A percentile compares a stretch with the other conserved stretches of the same genome.
Conservation (phyloP, 2,888 invertebrate genomes). For the Stenichneumon culpator region DNA sequence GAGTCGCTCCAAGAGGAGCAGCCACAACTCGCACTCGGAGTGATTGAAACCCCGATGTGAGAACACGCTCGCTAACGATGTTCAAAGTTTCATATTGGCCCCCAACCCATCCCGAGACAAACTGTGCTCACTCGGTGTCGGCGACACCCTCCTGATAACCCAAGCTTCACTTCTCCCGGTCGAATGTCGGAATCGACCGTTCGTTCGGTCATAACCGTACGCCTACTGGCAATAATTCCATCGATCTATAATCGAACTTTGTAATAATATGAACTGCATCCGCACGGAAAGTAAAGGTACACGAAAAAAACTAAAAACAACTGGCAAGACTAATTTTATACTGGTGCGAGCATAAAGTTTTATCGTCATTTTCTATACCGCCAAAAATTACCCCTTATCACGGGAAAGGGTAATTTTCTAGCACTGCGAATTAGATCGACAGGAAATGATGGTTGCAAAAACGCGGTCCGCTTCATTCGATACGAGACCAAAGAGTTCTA, state of each 20-base stretch:
- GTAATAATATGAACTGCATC: neutral
- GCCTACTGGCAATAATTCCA: conserved; percentile 16
- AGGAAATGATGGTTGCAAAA: neutral
- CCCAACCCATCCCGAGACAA: conserved; percentile 16
- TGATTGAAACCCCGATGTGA: conserved; percentile 65
- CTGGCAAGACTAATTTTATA: too few species aligned
- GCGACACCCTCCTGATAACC: conserved; percentile 21
- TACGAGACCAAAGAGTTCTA: neutral
- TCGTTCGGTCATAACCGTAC: neutral
- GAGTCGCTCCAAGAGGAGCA: conserved; percentile 21
- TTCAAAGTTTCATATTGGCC: conserved; percentile 71
- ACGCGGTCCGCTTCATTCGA: too few species aligned
- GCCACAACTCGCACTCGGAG: conserved; percentile 55
- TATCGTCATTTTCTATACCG: too few species aligned
- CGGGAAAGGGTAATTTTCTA: too few species aligned
- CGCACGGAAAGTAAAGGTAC: too few species aligned
- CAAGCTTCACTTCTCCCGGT: conserved; percentile 61
- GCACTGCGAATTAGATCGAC: neutral
- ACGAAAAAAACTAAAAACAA: too few species aligned
- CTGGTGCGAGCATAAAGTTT: too few species aligned
- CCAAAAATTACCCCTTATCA: too few species aligned
- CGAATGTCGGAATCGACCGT: conserved; percentile 7
- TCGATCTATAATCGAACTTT: conserved; percentile 41
- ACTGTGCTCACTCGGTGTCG: neutral
- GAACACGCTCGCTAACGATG: conserved; percentile 67